A percentile compares a stretch with the other conserved stretches of the same genome.
phyloP scores from a whole-genome alignment of 2,113 vertebrate species.

The Vidua chalybeata region DNA sequence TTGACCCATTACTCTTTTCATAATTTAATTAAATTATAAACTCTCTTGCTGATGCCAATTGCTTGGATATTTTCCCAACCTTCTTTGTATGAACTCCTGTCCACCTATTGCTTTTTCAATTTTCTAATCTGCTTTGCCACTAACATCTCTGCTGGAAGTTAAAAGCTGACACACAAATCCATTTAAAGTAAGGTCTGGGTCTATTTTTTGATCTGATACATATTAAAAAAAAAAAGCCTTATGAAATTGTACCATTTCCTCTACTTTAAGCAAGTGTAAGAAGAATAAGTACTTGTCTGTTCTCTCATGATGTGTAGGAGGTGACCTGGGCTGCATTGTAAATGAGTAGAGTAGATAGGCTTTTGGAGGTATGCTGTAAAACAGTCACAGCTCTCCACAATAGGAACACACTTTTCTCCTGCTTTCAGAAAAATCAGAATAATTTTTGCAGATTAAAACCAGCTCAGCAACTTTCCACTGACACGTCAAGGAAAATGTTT shows the following conservation, averaged over 20 bases:
- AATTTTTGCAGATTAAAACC: not conserved
- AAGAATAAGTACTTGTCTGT: constrained; percentile 20
- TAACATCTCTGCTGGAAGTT: not conserved
- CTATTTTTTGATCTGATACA: constrained; percentile 18
- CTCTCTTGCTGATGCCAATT: constrained; percentile 26
- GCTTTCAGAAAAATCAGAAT: not conserved
- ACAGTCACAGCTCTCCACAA: not conserved
- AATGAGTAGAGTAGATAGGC: not conserved
- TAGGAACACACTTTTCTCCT: not conserved
- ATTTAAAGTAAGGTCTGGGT: not conserved
- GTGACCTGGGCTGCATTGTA: not conserved
- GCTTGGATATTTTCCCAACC: constrained; percentile 7
- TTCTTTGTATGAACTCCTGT: constrained; percentile 39
- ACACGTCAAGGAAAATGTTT: not conserved
- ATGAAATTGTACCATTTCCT: not conserved
- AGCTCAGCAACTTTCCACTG: not conserved
- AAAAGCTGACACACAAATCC: not conserved
- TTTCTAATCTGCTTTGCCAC: constrained; percentile 9
- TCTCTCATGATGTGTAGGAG: constrained; percentile 2
- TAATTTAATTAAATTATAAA: constrained; percentile 60
- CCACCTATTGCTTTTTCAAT: constrained; percentile 44
- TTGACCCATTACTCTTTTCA: constrained; percentile 62
- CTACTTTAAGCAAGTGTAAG: not conserved
- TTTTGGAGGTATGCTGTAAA: not conserved
- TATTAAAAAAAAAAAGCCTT: not conserved